Conservation (phyloP, 2,113 vertebrate genomes). For the Shinisaurus crocodilurus region DNA sequence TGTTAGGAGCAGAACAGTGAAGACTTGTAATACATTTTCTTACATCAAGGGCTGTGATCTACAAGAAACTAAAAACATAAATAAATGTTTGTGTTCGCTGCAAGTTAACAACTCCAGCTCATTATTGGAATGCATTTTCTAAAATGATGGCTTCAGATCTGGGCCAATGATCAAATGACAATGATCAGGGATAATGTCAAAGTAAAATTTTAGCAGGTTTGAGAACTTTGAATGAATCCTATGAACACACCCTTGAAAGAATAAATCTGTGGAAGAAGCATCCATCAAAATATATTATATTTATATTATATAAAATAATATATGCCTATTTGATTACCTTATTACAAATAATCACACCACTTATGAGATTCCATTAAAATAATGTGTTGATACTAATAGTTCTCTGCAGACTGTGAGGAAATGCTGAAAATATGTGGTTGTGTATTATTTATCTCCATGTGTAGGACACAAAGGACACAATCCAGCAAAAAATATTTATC, state of each 20-base stretch:
- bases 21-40: background rate
- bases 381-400: background rate
- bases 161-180: background rate
- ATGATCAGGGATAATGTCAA: background rate
- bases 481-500: background rate
- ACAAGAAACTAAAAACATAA: background rate
- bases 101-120: background rate
- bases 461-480: background rate
- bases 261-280: background rate
- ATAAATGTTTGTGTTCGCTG: background rate
- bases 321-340: background rate
- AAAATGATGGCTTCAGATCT: background rate
- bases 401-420: background rate
- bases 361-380: background rate
- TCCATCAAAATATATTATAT: too few species aligned
- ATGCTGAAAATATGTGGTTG: background rate
- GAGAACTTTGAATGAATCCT: background rate
- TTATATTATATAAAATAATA: too few species aligned
- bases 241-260: background rate
- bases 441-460: background rate
- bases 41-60: background rate
- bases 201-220: background rate
- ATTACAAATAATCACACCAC: background rate
- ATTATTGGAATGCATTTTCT: background rate
- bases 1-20: background rate